Conservation (phyloP, 2,888 invertebrate genomes). For the Drosophila prolongata region DNA sequence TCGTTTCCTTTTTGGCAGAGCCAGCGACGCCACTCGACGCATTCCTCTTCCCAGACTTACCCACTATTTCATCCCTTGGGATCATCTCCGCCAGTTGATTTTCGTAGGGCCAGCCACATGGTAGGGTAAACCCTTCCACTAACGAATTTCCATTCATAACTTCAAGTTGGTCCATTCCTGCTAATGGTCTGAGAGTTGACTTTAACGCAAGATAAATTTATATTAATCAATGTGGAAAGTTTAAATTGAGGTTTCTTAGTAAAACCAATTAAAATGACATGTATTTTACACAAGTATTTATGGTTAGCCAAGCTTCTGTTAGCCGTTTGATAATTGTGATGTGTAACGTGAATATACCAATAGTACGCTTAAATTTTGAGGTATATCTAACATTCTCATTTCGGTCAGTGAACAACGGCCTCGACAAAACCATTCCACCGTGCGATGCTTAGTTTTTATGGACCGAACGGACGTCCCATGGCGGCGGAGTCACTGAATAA, state of each 20-base stretch:
- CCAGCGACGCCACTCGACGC: slow-evolving; percentile 40
- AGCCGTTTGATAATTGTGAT: too few relatives aligned
- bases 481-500: slow-evolving; percentile 51
- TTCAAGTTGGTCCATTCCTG: slow-evolving; percentile 15
- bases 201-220: slow-evolving; percentile 1
- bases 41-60: not conserved
- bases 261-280: not conserved
- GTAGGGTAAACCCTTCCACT: slow-evolving; percentile 17
- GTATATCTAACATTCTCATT: slow-evolving; percentile 3
- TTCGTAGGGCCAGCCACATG: slow-evolving; percentile 10
- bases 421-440: slow-evolving; percentile 23
- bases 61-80: not conserved
- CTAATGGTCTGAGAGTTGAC: not conserved
- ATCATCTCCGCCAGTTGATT: slow-evolving; percentile 4
- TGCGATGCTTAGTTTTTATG: slow-evolving; percentile 41
- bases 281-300: too few relatives aligned
- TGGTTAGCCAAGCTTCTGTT: too few relatives aligned
- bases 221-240: not conserved
- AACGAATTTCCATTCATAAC: slow-evolving; percentile 51
- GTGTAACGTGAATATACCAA: not conserved
- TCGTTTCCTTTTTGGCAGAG: slow-evolving; percentile 67
- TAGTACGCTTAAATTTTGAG: slow-evolving; percentile 1
- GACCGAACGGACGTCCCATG: slow-evolving; percentile 11
- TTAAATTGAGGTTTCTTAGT: not conserved
- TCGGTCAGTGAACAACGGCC: slow-evolving; percentile 18